A percentile compares a stretch with the other conserved stretches of the same genome.
phyloP scores from a whole-genome alignment of 2,797 vertebrate species.

The Apodemus agrarius region DNA sequence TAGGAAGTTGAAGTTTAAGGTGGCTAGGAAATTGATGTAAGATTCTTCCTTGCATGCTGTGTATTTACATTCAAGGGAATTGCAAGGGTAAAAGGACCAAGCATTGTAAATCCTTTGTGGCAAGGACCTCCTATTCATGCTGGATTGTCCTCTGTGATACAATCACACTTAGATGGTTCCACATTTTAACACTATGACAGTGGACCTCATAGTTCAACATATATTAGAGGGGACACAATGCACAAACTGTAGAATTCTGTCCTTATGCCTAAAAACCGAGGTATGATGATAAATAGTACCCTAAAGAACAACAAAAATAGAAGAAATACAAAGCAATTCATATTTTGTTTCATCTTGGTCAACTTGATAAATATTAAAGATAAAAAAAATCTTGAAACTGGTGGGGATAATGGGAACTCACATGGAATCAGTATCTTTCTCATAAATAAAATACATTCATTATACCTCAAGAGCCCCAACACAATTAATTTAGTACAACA shows the following conservation, averaged over 20 bases:
- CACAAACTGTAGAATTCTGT: not conserved
- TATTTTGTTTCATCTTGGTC: not conserved
- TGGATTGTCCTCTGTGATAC: not conserved
- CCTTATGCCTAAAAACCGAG: not conserved
- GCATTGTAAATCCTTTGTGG: not conserved
- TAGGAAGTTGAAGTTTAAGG: not conserved
- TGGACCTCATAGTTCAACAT: not conserved
- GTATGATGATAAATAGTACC: not conserved
- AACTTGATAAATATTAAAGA: constrained; percentile 7
- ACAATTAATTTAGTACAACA: not conserved
- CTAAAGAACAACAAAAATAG: not conserved
- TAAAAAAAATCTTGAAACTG: not conserved
- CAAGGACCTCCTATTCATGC: not conserved
- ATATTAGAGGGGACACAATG: not conserved
- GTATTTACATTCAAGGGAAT: not conserved
- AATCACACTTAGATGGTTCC: not conserved
- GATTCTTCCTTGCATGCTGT: not conserved
- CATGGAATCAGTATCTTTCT: not conserved
- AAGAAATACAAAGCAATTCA: not conserved
- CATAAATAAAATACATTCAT: not conserved
- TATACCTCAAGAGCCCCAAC: not conserved
- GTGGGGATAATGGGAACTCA: not conserved
- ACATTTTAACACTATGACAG: not conserved
- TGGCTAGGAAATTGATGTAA: not conserved
- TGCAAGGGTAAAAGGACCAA: not conserved